A percentile compares a stretch with the other conserved stretches of the same genome.
phyloP scores from a whole-genome alignment of 2,113 vertebrate species.

The Hemicordylus capensis region DNA sequence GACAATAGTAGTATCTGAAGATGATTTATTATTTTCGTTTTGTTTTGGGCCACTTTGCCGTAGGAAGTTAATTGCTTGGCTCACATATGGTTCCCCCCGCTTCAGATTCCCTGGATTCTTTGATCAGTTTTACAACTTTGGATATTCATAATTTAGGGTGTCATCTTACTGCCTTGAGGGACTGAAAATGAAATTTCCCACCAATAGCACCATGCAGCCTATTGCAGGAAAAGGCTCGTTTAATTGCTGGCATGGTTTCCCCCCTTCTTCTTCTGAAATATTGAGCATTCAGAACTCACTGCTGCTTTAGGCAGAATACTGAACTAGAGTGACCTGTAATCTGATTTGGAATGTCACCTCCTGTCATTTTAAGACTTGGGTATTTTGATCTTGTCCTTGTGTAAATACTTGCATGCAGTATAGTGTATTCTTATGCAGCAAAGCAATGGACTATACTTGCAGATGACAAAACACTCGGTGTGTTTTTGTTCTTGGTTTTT shows the following conservation, averaged over 20 bases:
- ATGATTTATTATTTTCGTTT: conserved; percentile 13
- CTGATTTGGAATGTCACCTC: conserved; percentile 29
- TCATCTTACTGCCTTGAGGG: background rate
- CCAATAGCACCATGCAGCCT: rapidly evolving
- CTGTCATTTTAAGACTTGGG: background rate
- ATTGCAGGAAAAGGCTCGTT: background rate
- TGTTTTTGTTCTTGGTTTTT: too few species aligned
- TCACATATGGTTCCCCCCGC: conserved; percentile 15
- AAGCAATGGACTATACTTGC: background rate
- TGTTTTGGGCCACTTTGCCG: background rate
- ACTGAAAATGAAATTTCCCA: background rate
- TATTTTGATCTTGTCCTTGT: conserved; percentile 10
- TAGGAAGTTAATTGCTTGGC: background rate
- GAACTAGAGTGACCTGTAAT: background rate
- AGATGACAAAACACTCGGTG: background rate
- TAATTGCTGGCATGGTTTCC: conserved; percentile 15
- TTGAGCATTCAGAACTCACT: background rate
- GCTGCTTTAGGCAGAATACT: conserved; percentile 28
- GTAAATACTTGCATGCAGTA: background rate
- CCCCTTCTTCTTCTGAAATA: background rate
- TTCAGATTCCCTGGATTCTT: background rate
- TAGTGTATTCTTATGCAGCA: background rate
- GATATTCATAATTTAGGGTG: conserved; percentile 1
- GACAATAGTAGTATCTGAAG: conserved; percentile 8
- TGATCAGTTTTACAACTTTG: background rate